Base-by-base conservation (phyloP, 2,888 invertebrate genomes). In the Pogonocherus hispidulus region DNA sequence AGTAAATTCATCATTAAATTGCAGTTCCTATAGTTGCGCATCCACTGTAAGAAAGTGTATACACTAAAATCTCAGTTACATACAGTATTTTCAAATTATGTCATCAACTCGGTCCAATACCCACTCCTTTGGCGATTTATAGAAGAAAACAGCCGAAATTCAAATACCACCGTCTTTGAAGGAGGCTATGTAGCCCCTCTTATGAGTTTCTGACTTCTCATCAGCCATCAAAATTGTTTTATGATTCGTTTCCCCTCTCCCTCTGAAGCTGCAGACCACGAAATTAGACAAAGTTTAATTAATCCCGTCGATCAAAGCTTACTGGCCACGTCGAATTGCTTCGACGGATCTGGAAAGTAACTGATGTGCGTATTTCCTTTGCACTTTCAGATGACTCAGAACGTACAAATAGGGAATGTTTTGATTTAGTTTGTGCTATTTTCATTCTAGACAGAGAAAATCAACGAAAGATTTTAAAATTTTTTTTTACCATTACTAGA, bases 221-320 rank as follows among this genome's bases (percentile, higher is more conserved):
- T 66, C 67, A 65, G 65, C 64, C 59, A 69, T 74, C n/a, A n/a
- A 72, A 74, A 74, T 70, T 62, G 72, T 67, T 72, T 74, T 72
- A 74, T 64, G 70, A 71, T 68, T 63, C 65, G 23, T 57, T 55
- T 49, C 60, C 64, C 68, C 69, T 20, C 52, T 59, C 63, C 67
- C 70, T 27, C 37, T 14, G 52, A 64, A 63, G 54, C 63, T 63
- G 37, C 62, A 46, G 68, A 71, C 73, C 73, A 73, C 71, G 67
- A 67, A 75, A 75, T 75, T 75, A 71, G 73, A 46, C 70, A 56
- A 70, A 72, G 73, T 75, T 75, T 75, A 73, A 75, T 75, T 73
- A 75, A 72, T 75, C 64, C 67, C 73, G 70, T 70, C 75, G 72
- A 75, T 75, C 75, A 72, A 65, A 70, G 70, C 27, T 65, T 70